A percentile compares a stretch with the other conserved stretches of the same genome.
Evolutionary conservation across 2,888 invertebrate genomes (phyloP).

Genomic region (Chrysopilus asiliformis): DNA sequence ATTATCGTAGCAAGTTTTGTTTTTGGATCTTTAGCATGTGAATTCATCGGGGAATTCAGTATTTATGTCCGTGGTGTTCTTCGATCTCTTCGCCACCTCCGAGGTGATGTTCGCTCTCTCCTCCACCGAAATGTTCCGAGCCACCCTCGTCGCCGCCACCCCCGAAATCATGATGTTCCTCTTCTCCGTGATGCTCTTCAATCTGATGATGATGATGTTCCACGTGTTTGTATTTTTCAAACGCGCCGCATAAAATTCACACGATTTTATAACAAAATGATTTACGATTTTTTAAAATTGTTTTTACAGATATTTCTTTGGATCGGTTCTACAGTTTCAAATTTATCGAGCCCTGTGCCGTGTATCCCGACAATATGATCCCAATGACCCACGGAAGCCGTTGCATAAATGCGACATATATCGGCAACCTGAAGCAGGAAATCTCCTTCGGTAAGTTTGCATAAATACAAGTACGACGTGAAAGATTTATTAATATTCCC

Average conservation of each 20-base stretch:
- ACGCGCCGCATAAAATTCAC: too few relatives aligned
- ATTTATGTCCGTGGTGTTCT: too few relatives aligned
- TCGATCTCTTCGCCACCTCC: constrained; percentile 15
- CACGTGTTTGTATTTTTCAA: constrained; percentile 38
- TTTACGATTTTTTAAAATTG: not conserved
- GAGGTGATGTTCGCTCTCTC: constrained; percentile 14
- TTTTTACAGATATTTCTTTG: constrained; percentile 73
- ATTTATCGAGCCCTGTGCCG: constrained; percentile 74
- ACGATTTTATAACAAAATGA: not conserved
- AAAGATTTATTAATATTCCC: too few relatives aligned
- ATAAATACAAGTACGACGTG: too few relatives aligned
- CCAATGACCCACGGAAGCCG: constrained; percentile 54
- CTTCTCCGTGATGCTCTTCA: constrained; percentile 19
- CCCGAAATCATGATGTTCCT: constrained; percentile 14
- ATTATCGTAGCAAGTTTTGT: too few relatives aligned
- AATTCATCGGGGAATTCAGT: too few relatives aligned
- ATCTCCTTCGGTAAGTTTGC: constrained; percentile 62
- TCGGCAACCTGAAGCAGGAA: constrained; percentile 74
- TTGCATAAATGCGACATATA: constrained; percentile 89
- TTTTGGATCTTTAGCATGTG: too few relatives aligned
- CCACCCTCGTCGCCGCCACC: constrained; percentile 14
- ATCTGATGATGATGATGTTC: constrained; percentile 27
- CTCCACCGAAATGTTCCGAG: constrained; percentile 10
- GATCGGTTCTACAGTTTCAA: constrained; percentile 86
- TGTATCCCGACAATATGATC: constrained; percentile 68